Percentiles rank a stretch among this genome's conserved stretches.
These are phyloP conservation scores for Hippocampus mohnikei DNA, from an alignment of 2,113 vertebrate genomes.

Conservation along the genomic window DNA sequence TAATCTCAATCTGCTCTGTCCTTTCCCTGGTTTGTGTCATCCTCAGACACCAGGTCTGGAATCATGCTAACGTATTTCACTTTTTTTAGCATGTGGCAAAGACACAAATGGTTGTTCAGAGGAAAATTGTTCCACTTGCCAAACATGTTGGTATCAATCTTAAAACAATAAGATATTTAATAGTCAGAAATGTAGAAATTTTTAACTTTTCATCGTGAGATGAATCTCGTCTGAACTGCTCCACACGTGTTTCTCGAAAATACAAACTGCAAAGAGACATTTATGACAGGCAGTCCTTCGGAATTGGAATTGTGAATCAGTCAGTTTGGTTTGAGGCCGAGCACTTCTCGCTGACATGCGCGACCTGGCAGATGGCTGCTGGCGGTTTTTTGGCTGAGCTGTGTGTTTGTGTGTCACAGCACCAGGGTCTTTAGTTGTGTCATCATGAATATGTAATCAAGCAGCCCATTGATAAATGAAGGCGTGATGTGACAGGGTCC, in stretches of 20 bases:
- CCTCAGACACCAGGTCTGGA: conserved; percentile 42
- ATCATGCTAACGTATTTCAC: conserved; percentile 30
- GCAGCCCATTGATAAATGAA: conserved; percentile 54
- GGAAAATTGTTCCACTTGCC: no score
- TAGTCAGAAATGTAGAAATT: no score
- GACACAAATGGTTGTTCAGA: background rate
- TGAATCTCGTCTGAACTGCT: background rate
- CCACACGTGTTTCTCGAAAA: no score
- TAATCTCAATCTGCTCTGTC: conserved; percentile 29
- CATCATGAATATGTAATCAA: conserved; percentile 68
- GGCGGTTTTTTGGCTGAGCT: conserved; percentile 31
- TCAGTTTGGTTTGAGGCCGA: background rate
- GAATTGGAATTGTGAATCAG: background rate
- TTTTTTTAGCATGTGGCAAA: conserved; percentile 2
- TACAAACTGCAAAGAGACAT: background rate
- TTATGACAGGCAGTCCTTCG: background rate
- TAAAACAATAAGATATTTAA: no score
- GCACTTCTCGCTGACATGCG: background rate
- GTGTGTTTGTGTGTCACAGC: conserved; percentile 48
- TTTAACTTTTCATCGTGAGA: no score
- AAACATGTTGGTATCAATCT: no score
- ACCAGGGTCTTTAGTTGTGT: conserved; percentile 54
- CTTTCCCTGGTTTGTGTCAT: conserved; percentile 15
- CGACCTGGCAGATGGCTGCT: background rate
- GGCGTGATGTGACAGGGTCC: conserved; percentile 33